Percentiles rank a stretch among this genome's conserved stretches.
phyloP scores from a whole-genome alignment of 2,113 vertebrate genomes.

The Lathamus discolor region DNA sequence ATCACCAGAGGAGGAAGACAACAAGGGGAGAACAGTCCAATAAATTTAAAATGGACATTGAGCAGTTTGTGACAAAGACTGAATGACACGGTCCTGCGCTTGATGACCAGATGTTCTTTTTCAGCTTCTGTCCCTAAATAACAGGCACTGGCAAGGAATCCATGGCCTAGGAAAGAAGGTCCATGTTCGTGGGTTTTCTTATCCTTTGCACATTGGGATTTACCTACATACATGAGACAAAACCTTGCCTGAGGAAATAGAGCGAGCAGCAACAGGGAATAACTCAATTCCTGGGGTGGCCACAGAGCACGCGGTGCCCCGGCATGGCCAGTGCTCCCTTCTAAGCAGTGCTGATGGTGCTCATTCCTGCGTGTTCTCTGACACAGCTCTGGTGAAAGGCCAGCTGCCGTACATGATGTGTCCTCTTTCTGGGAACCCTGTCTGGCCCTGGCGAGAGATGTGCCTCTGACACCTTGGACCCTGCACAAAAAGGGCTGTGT shows the following conservation, averaged over 20 bases:
- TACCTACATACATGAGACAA: constrained; percentile 25
- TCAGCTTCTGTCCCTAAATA: not conserved
- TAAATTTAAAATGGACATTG: not conserved
- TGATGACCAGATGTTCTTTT: not conserved
- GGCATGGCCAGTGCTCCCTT: rapidly evolving
- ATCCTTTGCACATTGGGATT: constrained; percentile 33
- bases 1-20: not conserved
- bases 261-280: rapidly evolving
- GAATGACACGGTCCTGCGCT: not conserved
- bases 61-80: not conserved
- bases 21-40: not conserved
- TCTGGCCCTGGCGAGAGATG: not conserved
- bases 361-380: not conserved
- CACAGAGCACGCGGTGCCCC: rapidly evolving
- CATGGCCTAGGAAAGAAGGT: not conserved
- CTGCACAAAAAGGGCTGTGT: not conserved
- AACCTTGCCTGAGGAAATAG: constrained; percentile 4
- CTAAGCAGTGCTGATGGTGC: constrained; percentile 36
- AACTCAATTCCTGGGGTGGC: not conserved
- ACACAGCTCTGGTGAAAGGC: not conserved
- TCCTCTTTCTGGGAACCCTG: constrained; percentile 38
- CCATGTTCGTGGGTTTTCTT: not conserved
- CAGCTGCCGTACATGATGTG: constrained; percentile 28
- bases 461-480: not conserved
- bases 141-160: not conserved